Evolutionary conservation across 2,797 vertebrate genomes (phyloP), one percentile per base, ranked within the genome.

Genomic region (Poeciliopsis paucimaculata): DNA sequence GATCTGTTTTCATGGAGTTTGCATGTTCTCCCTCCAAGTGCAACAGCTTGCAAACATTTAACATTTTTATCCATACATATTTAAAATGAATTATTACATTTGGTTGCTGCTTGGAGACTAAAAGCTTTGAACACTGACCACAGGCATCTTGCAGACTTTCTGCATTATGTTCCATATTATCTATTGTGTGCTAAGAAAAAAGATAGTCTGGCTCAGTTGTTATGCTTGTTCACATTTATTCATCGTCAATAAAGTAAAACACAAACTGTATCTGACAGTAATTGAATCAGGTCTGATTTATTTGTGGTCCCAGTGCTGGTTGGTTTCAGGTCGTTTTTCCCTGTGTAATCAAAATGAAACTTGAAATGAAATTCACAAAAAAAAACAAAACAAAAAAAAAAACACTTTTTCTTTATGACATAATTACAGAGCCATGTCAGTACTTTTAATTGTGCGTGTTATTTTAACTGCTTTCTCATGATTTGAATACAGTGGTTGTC

Each of bases 201-300:
- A 71, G 2, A 71, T 0, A 71, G 68, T 28, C 43, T 46, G 26
- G 26, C 46, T 71, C 41, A 45, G 26, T n/a, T n/a, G 15, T 71
- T 45, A 70, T 70, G 39, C 39, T 71, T 1, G 41, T 71, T 43
- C 26, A 43, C 11, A 71, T 70, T 68, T 43, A 62, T 82, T 75
- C 28, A 39, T 18, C 0, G 34, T 53, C n/a, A 80, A 53, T n/a
- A 81, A 53, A 87, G 81, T 31, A 85, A 84, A 53, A 75, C 77
- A 91, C 57, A 86, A 41, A 23, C 72, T 5, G 78, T 76, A 46
- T 20, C 77, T 81, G 60, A 80, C 41, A 39, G 77, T 77, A 76
- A 89, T 84, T 88, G 75, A 86, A 92, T 86, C 64, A 31, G 31
- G 45, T 79, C 1, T 77, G 86, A 89, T 89, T 89, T 3, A 78